Percentiles rank a stretch among this genome's conserved stretches.
Evolutionary conservation across 2,797 vertebrate species (phyloP).

Genomic region (Neosalanx taihuensis): DNA sequence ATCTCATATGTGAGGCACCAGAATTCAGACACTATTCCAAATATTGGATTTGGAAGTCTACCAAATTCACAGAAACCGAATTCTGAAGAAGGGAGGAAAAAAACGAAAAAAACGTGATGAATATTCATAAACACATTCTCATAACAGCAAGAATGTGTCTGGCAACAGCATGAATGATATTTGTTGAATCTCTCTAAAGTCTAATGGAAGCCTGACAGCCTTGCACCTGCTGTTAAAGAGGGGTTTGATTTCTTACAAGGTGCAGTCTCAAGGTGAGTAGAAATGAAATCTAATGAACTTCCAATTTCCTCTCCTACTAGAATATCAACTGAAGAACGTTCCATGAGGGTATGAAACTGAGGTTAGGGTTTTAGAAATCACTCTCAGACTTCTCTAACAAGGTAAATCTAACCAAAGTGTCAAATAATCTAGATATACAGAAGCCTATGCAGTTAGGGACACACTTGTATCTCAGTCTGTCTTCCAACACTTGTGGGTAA

Average conservation of each 20-base stretch:
- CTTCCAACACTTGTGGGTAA: background rate
- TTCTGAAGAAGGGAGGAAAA: too few relatives aligned
- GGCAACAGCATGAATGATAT: constrained; percentile 16
- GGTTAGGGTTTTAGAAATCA: background rate
- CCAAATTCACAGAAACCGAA: too few relatives aligned
- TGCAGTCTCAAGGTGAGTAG: constrained; percentile 25
- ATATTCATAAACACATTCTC: too few relatives aligned
- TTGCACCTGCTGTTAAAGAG: constrained; percentile 34
- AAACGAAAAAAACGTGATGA: too few relatives aligned
- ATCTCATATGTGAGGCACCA: too few relatives aligned
- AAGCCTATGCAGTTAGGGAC: background rate
- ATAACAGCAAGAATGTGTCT: constrained; percentile 3
- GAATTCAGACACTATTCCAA: too few relatives aligned
- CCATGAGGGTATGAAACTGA: constrained; percentile 35
- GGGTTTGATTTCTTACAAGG: constrained; percentile 39
- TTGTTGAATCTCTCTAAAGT: constrained; percentile 25
- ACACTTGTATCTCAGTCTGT: background rate
- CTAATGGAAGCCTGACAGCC: constrained; percentile 10
- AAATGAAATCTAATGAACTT: constrained; percentile 31
- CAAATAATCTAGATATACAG: constrained; percentile 15
- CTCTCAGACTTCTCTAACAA: background rate
- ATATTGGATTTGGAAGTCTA: too few relatives aligned
- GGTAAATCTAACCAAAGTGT: background rate
- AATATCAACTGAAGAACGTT: background rate
- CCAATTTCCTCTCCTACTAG: constrained; percentile 10